A percentile compares a stretch with the other conserved stretches of the same genome.
Conservation (phyloP, 2,113 vertebrate species). For the Peucedramus taeniatus region DNA sequence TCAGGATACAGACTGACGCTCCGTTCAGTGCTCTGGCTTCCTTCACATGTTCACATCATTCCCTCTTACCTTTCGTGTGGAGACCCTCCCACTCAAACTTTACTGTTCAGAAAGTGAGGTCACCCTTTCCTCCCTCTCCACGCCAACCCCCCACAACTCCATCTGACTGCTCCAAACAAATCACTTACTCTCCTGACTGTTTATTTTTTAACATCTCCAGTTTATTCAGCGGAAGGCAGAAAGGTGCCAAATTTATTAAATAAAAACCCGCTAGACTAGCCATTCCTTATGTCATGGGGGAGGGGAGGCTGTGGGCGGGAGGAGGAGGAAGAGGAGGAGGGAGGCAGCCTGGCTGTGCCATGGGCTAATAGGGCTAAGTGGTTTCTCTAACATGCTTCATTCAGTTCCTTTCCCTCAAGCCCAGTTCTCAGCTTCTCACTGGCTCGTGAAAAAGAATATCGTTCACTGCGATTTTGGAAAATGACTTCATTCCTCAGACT, state of each 20-base stretch:
- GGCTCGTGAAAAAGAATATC: conserved; percentile 48
- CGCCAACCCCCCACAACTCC: neutral
- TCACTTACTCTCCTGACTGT: neutral
- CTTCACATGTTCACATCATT: conserved; percentile 66
- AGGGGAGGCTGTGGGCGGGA: neutral
- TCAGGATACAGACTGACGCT: conserved; percentile 60
- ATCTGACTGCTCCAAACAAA: neutral
- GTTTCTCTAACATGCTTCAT: conserved; percentile 28
- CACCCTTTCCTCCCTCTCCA: neutral
- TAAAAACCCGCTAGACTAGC: rapidly evolving
- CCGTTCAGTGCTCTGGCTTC: conserved; percentile 57
- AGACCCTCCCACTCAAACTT: conserved; percentile 70
- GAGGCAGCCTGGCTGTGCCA: neutral
- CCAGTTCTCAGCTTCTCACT: conserved; percentile 25
- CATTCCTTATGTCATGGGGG: neutral
- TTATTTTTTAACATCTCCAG: neutral
- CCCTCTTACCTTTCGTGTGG: conserved; percentile 68
- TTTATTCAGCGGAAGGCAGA: neutral
- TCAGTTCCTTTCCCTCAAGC: conserved; percentile 12
- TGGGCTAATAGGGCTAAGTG: neutral
- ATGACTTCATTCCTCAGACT: conserved; percentile 75
- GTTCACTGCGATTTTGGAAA: conserved; percentile 67
- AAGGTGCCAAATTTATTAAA: conserved; percentile 7
- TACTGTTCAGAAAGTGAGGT: conserved; percentile 31
- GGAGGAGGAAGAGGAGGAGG: neutral